Conservation (phyloP, 2,113 vertebrate species). For the Platysternon megacephalum region DNA sequence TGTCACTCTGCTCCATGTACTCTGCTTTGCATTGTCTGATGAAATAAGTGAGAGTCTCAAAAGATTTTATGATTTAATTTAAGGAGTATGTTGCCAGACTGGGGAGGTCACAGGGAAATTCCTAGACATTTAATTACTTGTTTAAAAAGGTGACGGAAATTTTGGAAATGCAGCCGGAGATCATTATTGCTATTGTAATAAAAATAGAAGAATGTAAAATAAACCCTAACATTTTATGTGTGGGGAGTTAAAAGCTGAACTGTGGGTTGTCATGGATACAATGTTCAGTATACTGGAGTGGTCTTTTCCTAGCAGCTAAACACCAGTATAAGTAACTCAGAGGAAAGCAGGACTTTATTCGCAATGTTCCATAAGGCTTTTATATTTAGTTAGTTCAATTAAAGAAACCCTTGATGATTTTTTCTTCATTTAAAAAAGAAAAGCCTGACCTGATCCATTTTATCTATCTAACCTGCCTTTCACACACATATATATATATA, state of each 20-base stretch:
- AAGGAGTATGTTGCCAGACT: not conserved
- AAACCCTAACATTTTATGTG: not conserved
- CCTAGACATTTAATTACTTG: not conserved
- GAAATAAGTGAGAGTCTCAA: not conserved
- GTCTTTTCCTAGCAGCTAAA: constrained; percentile 44
- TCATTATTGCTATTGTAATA: not conserved
- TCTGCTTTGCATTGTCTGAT: not conserved
- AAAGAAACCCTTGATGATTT: not conserved
- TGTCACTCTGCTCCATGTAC: not conserved
- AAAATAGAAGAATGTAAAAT: constrained; percentile 33
- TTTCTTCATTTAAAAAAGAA: not conserved
- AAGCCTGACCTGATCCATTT: not conserved
- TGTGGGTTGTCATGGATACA: constrained; percentile 54
- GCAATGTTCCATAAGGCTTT: constrained; percentile 8
- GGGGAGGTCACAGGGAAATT: not conserved
- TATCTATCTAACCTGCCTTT: not conserved
- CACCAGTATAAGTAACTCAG: constrained; percentile 18
- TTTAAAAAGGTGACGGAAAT: not conserved
- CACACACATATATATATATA: too few relatives aligned
- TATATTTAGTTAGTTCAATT: constrained; percentile 23
- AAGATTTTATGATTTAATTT: not conserved
- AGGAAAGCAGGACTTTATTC: constrained; percentile 49
- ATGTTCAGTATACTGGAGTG: constrained; percentile 40
- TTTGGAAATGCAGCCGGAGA: not conserved
- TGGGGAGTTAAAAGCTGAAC: constrained; percentile 32